Conservation (phyloP, 2,113 vertebrate species). For the Periophthalmus modestus region DNA sequence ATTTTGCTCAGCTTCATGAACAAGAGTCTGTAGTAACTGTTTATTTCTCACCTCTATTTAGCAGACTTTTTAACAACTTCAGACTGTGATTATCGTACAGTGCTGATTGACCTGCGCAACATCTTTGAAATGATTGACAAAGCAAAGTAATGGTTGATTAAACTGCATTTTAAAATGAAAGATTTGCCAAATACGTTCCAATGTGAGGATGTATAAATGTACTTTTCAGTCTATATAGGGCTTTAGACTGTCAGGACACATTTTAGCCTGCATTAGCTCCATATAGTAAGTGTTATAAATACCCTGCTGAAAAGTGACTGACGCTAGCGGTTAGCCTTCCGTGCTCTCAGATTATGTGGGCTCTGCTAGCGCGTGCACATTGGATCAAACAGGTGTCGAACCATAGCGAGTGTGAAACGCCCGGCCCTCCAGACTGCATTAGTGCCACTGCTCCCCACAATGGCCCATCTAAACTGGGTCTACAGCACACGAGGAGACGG, state of each 20-base stretch:
- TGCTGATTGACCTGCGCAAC: not conserved
- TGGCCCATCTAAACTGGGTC: constrained; percentile 11
- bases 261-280: not conserved
- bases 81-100: too few relatives aligned
- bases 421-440: constrained; percentile 48
- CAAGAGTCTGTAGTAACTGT: too few relatives aligned
- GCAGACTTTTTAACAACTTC: too few relatives aligned
- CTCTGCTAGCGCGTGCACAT: constrained; percentile 27
- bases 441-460: constrained; percentile 33
- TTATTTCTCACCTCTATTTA: too few relatives aligned
- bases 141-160: not conserved
- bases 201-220: not conserved
- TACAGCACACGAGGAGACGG: constrained; percentile 22
- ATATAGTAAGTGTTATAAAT: not conserved
- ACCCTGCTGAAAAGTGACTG: not conserved
- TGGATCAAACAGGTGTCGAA: constrained; percentile 57
- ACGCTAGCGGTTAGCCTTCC: constrained; percentile 6
- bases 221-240: not conserved
- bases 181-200: not conserved
- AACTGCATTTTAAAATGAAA: too few relatives aligned
- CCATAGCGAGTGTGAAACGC: constrained; percentile 29
- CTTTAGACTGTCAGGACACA: constrained; percentile 5
- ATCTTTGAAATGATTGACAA: not conserved
- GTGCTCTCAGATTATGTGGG: constrained; percentile 14
- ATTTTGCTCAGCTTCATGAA: too few relatives aligned